Percentiles rank a stretch among this genome's conserved stretches.
These are phyloP conservation scores for Ibidorhyncha struthersii DNA, from an alignment of 2,113 vertebrate genomes.

Conservation along the genomic window DNA sequence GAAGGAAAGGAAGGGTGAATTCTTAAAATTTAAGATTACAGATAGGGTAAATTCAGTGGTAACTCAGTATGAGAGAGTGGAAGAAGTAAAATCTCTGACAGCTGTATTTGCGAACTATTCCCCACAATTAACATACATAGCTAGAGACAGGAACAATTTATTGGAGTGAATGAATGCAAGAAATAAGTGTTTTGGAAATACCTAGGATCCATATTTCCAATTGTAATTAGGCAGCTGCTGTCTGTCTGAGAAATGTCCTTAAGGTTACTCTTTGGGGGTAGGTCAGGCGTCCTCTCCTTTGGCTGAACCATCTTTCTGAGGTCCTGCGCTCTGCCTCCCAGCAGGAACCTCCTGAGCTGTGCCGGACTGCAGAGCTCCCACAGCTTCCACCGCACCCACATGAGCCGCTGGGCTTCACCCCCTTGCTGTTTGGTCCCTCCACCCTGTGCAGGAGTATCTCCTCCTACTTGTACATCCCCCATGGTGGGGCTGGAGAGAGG, in stretches of 20 bases:
- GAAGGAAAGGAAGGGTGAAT: neutral
- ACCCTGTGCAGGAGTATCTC: neutral
- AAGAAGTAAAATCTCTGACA: neutral
- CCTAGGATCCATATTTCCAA: neutral
- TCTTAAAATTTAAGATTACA: neutral
- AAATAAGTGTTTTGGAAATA: neutral
- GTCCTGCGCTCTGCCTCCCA: neutral
- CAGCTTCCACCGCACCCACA: neutral
- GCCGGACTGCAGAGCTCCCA: neutral
- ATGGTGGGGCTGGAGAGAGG: neutral
- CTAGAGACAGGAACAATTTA: neutral
- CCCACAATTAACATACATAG: neutral
- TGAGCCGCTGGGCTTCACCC: neutral
- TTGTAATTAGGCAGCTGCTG: neutral
- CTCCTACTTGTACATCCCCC: neutral
- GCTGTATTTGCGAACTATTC: neutral
- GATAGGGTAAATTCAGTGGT: neutral
- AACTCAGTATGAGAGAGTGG: neutral
- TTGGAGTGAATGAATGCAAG: neutral
- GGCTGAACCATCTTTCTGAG: neutral
- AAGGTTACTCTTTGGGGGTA: accelerated
- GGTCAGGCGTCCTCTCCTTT: neutral
- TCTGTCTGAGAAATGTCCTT: neutral
- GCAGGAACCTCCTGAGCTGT: neutral
- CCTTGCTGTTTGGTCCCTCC: neutral